Evolutionary conservation across 1,140 invertebrate species (phyloP).

Genomic region (Agrypnia vestita): DNA sequence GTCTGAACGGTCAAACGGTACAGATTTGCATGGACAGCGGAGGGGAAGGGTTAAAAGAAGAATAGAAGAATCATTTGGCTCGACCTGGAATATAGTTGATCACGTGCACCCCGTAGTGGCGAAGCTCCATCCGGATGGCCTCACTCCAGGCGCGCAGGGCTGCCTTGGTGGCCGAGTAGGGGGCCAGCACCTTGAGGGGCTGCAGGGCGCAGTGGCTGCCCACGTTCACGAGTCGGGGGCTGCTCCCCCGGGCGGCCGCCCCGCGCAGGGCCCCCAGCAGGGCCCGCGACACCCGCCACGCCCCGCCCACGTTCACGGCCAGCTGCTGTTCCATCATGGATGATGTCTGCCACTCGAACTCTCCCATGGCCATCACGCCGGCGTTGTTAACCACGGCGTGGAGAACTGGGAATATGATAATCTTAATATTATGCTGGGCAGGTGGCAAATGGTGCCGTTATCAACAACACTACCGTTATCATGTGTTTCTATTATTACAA

Average conservation of each 20-base stretch:
- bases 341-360: conserved; percentile 90
- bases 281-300: conserved; percentile 82
- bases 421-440: too few relatives aligned
- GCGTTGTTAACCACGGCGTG: conserved; percentile 90
- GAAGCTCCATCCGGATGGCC: conserved; percentile 83
- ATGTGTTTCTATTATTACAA: too few relatives aligned
- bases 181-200: conserved; percentile 80
- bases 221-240: conserved; percentile 83
- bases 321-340: conserved; percentile 81
- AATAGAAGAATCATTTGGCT: too few relatives aligned
- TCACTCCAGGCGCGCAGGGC: conserved; percentile 82
- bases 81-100: conserved; percentile 84
- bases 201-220: conserved; percentile 85
- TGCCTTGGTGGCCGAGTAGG: conserved; percentile 88
- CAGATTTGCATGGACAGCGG: too few relatives aligned
- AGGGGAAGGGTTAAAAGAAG: too few relatives aligned
- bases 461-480: too few relatives aligned
- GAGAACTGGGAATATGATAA: conserved; percentile 64
- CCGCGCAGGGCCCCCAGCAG: conserved; percentile 83
- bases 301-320: conserved; percentile 89
- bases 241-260: conserved; percentile 61
- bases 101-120: conserved; percentile 82
- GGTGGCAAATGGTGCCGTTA: too few relatives aligned
- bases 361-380: conserved; percentile 90
- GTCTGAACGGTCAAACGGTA: too few relatives aligned